These are phyloP conservation scores for Oceanodroma tethys DNA, from an alignment of 2,113 vertebrate species.

Conservation along the genomic window DNA sequence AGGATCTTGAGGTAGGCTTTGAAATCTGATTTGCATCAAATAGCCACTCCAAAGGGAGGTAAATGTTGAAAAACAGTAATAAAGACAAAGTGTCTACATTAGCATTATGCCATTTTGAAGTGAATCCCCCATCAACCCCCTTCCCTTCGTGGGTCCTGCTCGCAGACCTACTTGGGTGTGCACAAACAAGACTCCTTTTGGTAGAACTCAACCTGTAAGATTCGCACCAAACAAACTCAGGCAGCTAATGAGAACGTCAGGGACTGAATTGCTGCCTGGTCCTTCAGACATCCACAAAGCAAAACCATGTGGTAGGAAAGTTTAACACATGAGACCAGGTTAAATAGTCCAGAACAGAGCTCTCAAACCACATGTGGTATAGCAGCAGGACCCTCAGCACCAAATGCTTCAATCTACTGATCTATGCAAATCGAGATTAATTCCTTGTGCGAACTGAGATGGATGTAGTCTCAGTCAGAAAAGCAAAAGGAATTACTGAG, in stretches of 20 bases:
- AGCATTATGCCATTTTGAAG: fast-evolving
- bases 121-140: fast-evolving
- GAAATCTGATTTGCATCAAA: background rate
- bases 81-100: background rate
- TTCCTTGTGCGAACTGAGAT: background rate
- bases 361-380: fast-evolving
- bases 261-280: background rate
- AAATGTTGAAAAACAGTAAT: background rate
- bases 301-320: fast-evolving
- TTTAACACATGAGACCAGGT: background rate
- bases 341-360: background rate
- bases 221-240: too few species aligned
- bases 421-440: background rate
- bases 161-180: fast-evolving
- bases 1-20: background rate
- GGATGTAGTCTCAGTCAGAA: background rate
- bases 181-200: background rate
- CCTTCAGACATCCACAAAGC: background rate
- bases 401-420: background rate
- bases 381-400: background rate
- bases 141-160: background rate
- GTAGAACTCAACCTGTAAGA: background rate
- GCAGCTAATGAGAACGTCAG: background rate
- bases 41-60: background rate
- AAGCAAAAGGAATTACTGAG: background rate